These are phyloP conservation scores for Gobio gobio DNA, from an alignment of 2,113 vertebrate genomes.

Conservation along the genomic window DNA sequence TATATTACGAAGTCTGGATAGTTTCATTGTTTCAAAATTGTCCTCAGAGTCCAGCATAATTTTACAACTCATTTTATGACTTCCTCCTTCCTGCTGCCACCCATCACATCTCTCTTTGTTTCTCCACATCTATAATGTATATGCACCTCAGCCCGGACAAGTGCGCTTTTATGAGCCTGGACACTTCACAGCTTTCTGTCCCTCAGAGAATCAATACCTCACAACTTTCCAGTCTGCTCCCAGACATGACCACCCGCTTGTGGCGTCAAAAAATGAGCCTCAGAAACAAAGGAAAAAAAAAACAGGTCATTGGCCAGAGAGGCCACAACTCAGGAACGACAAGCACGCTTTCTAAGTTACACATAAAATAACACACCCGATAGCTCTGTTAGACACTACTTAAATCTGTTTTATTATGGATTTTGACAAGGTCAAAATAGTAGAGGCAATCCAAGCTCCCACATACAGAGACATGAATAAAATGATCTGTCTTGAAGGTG, in stretches of 20 bases:
- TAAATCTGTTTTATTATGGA: background rate
- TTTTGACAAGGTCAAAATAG: background rate
- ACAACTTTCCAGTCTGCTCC: constrained; percentile 41
- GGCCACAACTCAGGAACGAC: constrained; percentile 54
- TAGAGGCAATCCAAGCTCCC: background rate
- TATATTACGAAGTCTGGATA: constrained; percentile 41
- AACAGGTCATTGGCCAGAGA: constrained; percentile 55
- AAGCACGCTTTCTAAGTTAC: constrained; percentile 52
- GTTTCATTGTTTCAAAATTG: constrained; percentile 44
- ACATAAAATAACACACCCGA: background rate
- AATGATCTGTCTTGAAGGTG: background rate
- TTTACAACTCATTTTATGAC: constrained; percentile 51
- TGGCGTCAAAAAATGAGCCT: constrained; percentile 39
- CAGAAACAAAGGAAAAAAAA: constrained; percentile 33
- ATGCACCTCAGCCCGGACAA: constrained; percentile 1
- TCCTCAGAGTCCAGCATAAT: constrained; percentile 22
- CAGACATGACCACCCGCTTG: constrained; percentile 35
- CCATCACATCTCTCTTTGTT: constrained; percentile 42
- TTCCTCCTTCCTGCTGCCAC: constrained; percentile 48
- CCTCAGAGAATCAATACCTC: constrained; percentile 1
- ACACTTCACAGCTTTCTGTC: constrained; percentile 25
- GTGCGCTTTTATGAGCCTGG: background rate
- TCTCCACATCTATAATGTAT: constrained; percentile 41
- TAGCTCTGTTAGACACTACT: constrained; percentile 1
- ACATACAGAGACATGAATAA: background rate